Percentiles rank a stretch among this genome's conserved stretches.
Conservation (phyloP, 2,113 vertebrate genomes). For the Bos javanicus region DNA sequence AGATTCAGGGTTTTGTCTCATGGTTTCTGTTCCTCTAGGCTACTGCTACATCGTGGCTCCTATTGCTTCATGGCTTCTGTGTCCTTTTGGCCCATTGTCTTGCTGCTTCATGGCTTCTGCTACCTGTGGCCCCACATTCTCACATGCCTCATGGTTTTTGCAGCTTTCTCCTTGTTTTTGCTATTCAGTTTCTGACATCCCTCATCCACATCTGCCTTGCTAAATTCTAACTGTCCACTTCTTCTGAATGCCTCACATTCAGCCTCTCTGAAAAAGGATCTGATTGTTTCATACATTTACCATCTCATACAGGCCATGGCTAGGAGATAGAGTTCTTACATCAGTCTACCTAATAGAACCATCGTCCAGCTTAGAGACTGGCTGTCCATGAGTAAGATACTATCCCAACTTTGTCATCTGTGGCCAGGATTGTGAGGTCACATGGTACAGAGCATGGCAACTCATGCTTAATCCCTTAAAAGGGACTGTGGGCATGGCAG, state of each 20-base stretch:
- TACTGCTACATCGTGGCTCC: conserved; percentile 14
- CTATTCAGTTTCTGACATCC: not conserved
- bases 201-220: not conserved
- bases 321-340: not conserved
- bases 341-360: not conserved
- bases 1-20: not conserved
- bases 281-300: not conserved
- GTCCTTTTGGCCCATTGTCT: not conserved
- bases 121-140: conserved; percentile 17
- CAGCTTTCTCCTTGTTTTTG: conserved; percentile 33
- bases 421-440: conserved; percentile 30
- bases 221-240: conserved; percentile 22
- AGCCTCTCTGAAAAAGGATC: not conserved
- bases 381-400: not conserved
- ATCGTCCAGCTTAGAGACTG: not conserved
- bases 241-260: conserved; percentile 8
- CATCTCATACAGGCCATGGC: not conserved
- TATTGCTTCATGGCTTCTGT: conserved; percentile 28
- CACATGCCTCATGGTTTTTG: conserved; percentile 1
- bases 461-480: conserved; percentile 12
- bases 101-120: conserved; percentile 35
- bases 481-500: not conserved
- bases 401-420: not conserved
- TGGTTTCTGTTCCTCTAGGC: not conserved
- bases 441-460: conserved; percentile 24